Evolutionary conservation across 2,113 vertebrate genomes (phyloP), one percentile per base, ranked within the genome.

Genomic region (Hemibagrus wyckioides): DNA sequence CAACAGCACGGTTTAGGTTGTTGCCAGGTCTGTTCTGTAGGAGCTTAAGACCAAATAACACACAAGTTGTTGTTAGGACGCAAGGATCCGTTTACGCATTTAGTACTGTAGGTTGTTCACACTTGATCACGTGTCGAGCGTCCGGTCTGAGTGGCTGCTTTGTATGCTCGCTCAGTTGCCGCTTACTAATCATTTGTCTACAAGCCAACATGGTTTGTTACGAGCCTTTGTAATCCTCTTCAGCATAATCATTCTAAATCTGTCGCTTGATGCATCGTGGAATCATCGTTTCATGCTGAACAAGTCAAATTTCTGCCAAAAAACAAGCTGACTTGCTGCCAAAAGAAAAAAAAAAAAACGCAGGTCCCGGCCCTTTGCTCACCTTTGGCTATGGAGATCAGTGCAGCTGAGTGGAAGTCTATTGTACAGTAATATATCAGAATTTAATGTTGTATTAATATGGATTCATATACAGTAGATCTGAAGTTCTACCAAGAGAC

Each of bases 191-290:
- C 79, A 25, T 13, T 52, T 80, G 52, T 80, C 52, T 25, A 80
- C 52, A 80, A 4, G 79, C 79, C 79, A 80, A 13, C 52, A 36
- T 80, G 77, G 77, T 56, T 80, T 80, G n/a, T 36, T 80, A 56
- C 30, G 56, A 30, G 30, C 50, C 50, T 80, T 80, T 80, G 77
- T 80, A 80, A 80, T 80, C 50, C 50, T 57, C 30, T 80, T 11
- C 54, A 25, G 33, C 19, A 39, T 80, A 57, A 57, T 80, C 52
- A 80, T 36, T 57, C 33, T 57, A 57, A 80, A 80, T 80, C 79
- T 80, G 79, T 39, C 79, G 4, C 33, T 39, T 39, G 30, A 57
- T 80, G 79, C 79, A 80, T 80, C 54, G 52, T 57, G 54, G 79
- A 80, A 57, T 39, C 54, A 80, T 57, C 79, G 57, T 57, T 80